Evolutionary conservation across 2,888 invertebrate species (phyloP).

Genomic region (Eupithecia subfuscata): DNA sequence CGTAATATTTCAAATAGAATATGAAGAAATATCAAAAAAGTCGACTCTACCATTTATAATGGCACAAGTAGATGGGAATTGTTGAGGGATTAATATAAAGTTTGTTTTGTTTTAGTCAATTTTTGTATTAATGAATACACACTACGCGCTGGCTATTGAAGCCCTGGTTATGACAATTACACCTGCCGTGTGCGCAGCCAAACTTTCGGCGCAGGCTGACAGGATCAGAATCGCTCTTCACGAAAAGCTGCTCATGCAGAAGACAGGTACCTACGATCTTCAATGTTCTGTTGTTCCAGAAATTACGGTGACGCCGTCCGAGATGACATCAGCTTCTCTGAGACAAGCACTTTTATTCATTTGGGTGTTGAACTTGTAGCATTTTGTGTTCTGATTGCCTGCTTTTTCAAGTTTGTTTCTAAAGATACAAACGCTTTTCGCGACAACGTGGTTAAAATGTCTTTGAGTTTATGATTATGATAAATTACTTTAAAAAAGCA

Average conservation of each 20-base stretch:
- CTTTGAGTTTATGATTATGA: too few species aligned
- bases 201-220: background rate
- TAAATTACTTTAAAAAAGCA: too few species aligned
- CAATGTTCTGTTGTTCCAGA: background rate
- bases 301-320: background rate
- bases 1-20: too few species aligned
- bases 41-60: too few species aligned
- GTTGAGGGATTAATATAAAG: too few species aligned
- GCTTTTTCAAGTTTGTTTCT: too few species aligned
- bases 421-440: too few species aligned
- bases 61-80: too few species aligned
- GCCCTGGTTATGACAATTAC: background rate
- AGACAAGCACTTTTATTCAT: too few species aligned
- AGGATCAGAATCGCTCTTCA: background rate
- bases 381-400: too few species aligned
- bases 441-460: too few species aligned
- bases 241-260: background rate
- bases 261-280: constrained; percentile 2
- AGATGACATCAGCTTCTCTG: background rate
- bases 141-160: background rate
- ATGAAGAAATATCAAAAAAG: too few species aligned
- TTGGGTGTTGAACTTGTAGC: background rate
- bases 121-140: background rate
- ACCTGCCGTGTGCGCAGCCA: background rate
- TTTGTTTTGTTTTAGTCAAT: background rate